Evolutionary conservation across 2,113 vertebrate species (phyloP).

Genomic region (Tonatia bakeri): DNA sequence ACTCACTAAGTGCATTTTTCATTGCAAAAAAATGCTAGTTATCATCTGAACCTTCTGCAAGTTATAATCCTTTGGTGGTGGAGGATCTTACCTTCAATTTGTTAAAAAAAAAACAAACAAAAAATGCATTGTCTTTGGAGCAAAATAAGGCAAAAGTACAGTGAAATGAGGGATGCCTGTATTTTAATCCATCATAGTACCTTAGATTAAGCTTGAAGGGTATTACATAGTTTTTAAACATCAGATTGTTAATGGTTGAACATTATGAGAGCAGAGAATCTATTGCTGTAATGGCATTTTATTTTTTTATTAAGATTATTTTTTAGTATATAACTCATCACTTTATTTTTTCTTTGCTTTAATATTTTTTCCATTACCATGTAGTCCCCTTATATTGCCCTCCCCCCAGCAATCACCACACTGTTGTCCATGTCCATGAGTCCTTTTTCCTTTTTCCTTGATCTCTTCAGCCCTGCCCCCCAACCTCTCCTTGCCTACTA

Average conservation of each 20-base stretch:
- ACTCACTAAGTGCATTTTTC: no score
- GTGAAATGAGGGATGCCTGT: neutral
- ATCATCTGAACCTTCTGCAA: neutral
- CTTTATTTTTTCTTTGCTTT: no score
- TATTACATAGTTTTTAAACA: slow-evolving; percentile 4
- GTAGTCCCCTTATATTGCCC: no score
- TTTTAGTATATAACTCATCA: no score
- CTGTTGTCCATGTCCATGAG: no score
- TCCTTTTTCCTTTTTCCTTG: no score
- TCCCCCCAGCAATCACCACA: no score
- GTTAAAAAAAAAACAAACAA: neutral
- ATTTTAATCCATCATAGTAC: neutral
- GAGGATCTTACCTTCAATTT: neutral
- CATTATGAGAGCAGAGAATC: neutral
- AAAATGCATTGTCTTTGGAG: neutral
- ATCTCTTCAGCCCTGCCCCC: no score
- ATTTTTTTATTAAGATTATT: no score
- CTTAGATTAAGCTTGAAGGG: neutral
- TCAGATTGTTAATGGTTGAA: neutral
- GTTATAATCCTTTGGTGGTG: neutral
- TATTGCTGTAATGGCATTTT: neutral
- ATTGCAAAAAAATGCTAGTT: neutral
- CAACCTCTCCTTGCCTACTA: no score
- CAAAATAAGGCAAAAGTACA: neutral
- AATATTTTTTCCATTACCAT: no score